Percentiles rank a stretch among this genome's conserved stretches.
Conservation (phyloP, 2,113 vertebrate species). For the Chaetops frenatus region DNA sequence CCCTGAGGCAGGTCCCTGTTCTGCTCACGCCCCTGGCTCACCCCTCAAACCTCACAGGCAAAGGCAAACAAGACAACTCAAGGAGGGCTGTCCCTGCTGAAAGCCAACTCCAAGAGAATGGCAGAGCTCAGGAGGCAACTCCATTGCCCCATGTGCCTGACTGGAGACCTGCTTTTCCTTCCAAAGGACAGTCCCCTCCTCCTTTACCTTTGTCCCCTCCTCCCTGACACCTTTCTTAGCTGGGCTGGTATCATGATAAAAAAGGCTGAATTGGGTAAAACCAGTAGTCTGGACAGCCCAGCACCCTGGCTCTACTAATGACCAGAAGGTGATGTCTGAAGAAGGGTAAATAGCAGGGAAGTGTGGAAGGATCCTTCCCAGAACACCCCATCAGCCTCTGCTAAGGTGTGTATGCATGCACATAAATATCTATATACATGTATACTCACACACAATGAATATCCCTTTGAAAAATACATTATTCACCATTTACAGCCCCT, state of each 20-base stretch:
- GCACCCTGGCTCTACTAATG: not conserved
- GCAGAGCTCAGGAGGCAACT: not conserved
- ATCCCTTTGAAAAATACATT: not conserved
- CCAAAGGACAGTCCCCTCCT: not conserved
- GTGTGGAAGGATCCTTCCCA: not conserved
- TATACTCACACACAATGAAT: not conserved
- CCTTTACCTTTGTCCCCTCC: not conserved
- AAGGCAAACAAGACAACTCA: not conserved
- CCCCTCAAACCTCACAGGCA: not conserved
- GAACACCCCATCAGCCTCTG: not conserved
- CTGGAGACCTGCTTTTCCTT: not conserved
- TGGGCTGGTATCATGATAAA: not conserved
- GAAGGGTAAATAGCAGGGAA: not conserved
- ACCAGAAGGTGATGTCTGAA: not conserved
- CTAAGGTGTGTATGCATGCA: not conserved
- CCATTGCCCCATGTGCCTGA: rapidly evolving
- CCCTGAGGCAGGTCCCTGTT: not conserved
- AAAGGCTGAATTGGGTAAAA: not conserved
- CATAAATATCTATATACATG: rapidly evolving
- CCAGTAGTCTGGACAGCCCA: not conserved
- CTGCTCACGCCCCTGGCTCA: not conserved
- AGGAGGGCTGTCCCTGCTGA: not conserved
- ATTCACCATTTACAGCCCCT: not conserved
- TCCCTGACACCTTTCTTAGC: not conserved
- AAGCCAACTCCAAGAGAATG: not conserved